phyloP scores from a whole-genome alignment of 2,888 invertebrate genomes.

The Nemotelus nigrinus region DNA sequence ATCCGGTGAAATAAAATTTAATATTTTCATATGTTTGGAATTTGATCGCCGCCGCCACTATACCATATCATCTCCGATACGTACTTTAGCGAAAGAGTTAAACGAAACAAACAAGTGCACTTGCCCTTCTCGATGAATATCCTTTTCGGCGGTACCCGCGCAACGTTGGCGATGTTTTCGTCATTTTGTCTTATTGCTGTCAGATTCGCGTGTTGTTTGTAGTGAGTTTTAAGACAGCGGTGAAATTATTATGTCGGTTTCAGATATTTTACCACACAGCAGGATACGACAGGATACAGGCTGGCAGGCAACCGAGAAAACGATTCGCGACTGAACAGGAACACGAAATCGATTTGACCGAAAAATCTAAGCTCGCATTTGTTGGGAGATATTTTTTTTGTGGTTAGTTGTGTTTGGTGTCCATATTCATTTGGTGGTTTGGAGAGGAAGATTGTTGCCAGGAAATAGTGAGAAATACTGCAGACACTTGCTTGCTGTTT shows the following conservation, averaged over 20 bases:
- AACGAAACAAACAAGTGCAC: not conserved
- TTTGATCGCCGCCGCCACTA: not conserved
- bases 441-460: no score
- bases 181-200: not conserved
- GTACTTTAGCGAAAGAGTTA: not conserved
- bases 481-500: no score
- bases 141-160: not conserved
- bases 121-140: not conserved
- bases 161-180: not conserved
- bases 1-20: constrained; percentile 38
- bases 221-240: no score
- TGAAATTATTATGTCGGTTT: constrained; percentile 38
- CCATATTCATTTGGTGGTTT: no score
- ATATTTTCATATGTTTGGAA: constrained; percentile 34
- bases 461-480: no score
- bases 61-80: no score
- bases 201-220: no score
- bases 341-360: no score
- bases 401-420: no score
- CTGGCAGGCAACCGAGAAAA: not conserved
- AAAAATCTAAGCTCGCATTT: no score
- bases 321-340: not conserved
- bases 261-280: constrained; percentile 41
- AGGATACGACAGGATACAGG: constrained; percentile 20
- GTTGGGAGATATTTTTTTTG: no score